These are phyloP conservation scores for Nomia melanderi DNA, from an alignment of 1,140 invertebrate genomes.

Conservation along the genomic window DNA sequence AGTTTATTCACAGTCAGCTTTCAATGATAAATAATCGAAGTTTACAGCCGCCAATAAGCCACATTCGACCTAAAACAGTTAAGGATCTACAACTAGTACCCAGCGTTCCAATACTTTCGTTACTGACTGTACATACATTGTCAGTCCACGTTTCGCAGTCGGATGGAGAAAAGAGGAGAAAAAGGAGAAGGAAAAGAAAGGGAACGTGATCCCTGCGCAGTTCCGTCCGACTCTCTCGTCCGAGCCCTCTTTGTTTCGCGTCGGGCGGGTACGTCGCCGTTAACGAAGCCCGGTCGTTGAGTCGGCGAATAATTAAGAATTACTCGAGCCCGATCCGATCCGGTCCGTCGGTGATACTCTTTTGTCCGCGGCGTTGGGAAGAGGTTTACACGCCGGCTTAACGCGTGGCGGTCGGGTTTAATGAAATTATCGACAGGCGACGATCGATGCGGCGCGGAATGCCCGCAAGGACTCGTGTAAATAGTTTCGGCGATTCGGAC, in stretches of 20 bases:
- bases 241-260: not conserved
- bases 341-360: not conserved
- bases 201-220: too few relatives aligned
- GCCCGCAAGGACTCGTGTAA: not conserved
- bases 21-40: too few relatives aligned
- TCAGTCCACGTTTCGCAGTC: too few relatives aligned
- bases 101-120: too few relatives aligned
- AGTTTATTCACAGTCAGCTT: too few relatives aligned
- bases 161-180: too few relatives aligned
- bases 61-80: too few relatives aligned
- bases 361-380: not conserved
- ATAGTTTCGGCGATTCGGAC: slow-evolving; percentile 6
- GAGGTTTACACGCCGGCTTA: slow-evolving; percentile 12
- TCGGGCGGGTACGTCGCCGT: not conserved
- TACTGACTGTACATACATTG: too few relatives aligned
- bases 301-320: slow-evolving; percentile 12
- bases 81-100: too few relatives aligned
- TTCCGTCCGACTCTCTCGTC: too few relatives aligned
- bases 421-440: slow-evolving; percentile 27
- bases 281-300: not conserved
- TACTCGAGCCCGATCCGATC: not conserved
- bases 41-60: too few relatives aligned
- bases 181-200: too few relatives aligned
- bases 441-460: not conserved
- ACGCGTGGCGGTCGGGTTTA: not conserved